Evolutionary conservation across 37 sponge, comb jelly and placozoan species (phyloP), one percentile per base, ranked within the genome.

Genomic region (Theonella swinhoei): DNA sequence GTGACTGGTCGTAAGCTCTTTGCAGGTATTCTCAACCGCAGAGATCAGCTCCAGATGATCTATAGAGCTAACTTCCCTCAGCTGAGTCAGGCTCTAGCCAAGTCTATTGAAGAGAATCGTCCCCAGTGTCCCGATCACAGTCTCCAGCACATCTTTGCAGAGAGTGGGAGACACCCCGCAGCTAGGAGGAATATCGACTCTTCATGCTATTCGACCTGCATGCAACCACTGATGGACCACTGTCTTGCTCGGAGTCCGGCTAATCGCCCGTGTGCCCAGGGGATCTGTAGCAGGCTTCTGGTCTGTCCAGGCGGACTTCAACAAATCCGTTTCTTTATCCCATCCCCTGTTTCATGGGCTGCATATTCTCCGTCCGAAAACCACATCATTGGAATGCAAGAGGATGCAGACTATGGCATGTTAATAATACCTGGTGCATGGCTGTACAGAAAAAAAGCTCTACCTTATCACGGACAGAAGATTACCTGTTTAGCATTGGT

Each of bases 1-100:
- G 90, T 90, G 62, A 90, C 86, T 1, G 90, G 90, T 3, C 75
- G 75, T 0, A 67, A 63, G 41, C 70, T 87, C 30, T 87, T 81
- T 63, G 74, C 87, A 5, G 42, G 42, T 30, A 28, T 87, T n/a
- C 23, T 76, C 62, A 80, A 59, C 62, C 80, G 80, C 8, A 22
- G 61, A 14, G 82, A 85, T 3, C 85, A 85, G 63, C 63, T 85
- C 0, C 70, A 69, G 3, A 43, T 37, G 11, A 33, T 85, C 42
- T 78, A 77, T 71, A 32, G 77, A 1, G 0, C 64, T 1, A 34
- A 73, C 75, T 22, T 79, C 42, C 89, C 89, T 1, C 65, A 62
- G 38, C 70, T 82, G 26, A 82, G 73, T 32, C 47, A 62, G 0
- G 80, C 70, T 2, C 82, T 76, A 23, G 75, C 79, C 73, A 79